phyloP scores from a whole-genome alignment of 2,113 vertebrate species.

The Hystrix cristata region DNA sequence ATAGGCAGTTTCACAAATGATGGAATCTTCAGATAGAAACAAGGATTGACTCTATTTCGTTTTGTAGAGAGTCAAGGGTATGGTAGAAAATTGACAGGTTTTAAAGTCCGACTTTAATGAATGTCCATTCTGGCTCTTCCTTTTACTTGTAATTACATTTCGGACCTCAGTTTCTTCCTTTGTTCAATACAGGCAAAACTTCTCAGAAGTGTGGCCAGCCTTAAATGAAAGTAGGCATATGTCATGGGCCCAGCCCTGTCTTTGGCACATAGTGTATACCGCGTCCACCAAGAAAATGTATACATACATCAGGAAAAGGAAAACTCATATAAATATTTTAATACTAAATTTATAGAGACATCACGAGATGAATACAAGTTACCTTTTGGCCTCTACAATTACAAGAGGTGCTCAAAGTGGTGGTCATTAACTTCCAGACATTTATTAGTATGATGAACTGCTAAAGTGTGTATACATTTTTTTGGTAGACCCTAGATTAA shows the following conservation, averaged over 20 bases:
- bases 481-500: too few species aligned
- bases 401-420: too few species aligned
- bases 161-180: slow-evolving; percentile 15
- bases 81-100: neutral
- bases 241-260: neutral
- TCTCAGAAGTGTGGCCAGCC: neutral
- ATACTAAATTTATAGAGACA: too few species aligned
- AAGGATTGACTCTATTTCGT: neutral
- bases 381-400: too few species aligned
- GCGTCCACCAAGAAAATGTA: too few species aligned
- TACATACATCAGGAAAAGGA: too few species aligned
- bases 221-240: neutral
- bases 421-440: too few species aligned
- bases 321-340: too few species aligned
- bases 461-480: too few species aligned
- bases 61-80: neutral
- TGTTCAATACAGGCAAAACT: neutral
- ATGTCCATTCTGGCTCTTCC: neutral
- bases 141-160: neutral
- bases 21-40: neutral
- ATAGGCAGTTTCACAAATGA: neutral
- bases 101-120: neutral
- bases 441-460: too few species aligned
- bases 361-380: too few species aligned
- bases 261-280: neutral